phyloP scores from a whole-genome alignment of 2,797 vertebrate genomes.

The Anableps anableps region DNA sequence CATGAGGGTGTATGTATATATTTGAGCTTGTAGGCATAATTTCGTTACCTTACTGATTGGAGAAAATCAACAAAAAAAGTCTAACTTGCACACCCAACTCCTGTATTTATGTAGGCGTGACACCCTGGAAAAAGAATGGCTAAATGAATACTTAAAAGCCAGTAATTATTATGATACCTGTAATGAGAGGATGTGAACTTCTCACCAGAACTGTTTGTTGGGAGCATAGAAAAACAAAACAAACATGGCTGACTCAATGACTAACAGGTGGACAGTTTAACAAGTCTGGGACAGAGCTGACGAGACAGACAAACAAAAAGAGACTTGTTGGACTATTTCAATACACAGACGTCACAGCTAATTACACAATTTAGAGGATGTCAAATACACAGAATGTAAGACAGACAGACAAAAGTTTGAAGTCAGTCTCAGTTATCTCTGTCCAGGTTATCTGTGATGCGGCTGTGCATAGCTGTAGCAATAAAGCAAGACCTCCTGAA shows the following conservation, averaged over 20 bases:
- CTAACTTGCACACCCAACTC: background rate
- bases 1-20: background rate
- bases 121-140: background rate
- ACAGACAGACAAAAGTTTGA: conserved; percentile 79
- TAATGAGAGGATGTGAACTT: conserved; percentile 1
- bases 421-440: conserved; percentile 81
- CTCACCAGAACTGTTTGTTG: background rate
- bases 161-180: background rate
- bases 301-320: conserved; percentile 72
- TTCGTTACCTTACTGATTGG: background rate
- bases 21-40: background rate
- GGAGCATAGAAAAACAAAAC: conserved; percentile 30
- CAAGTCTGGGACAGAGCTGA: conserved; percentile 82
- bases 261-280: conserved; percentile 39
- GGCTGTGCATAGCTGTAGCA: conserved; percentile 29
- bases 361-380: conserved; percentile 42
- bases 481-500: conserved; percentile 50
- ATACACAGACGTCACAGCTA: conserved; percentile 51
- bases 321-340: conserved; percentile 48
- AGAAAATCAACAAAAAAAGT: background rate
- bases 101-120: background rate
- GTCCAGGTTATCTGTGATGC: conserved; percentile 75
- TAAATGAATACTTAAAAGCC: background rate
- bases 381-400: conserved; percentile 64
- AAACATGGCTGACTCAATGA: conserved; percentile 36